Percentiles rank a stretch among this genome's conserved stretches.
Evolutionary conservation across 2,113 vertebrate species (phyloP).

Genomic region (Falco punctatus): DNA sequence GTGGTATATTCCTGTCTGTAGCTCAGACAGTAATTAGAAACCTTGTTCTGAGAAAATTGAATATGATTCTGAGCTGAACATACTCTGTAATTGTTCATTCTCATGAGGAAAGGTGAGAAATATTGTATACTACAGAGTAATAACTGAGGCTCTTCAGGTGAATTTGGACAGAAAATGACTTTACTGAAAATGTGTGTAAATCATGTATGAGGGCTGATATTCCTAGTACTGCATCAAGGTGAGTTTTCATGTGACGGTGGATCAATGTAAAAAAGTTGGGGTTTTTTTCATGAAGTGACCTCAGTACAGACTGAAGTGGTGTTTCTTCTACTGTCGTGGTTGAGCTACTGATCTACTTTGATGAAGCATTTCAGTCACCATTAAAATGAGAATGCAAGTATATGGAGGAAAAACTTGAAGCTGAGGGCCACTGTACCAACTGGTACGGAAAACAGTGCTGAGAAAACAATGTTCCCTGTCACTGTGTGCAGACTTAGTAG

Average conservation of each 20-base stretch:
- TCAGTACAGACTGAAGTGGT: neutral
- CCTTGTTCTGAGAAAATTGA: neutral
- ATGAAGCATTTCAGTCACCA: neutral
- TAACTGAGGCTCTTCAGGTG: neutral
- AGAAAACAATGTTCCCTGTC: neutral
- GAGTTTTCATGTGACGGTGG: neutral
- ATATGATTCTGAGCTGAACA: neutral
- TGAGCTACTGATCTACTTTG: neutral
- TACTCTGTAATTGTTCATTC: neutral
- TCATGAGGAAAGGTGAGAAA: neutral
- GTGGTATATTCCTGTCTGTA: neutral
- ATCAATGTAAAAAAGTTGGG: neutral
- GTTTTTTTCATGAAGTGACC: rapidly evolving
- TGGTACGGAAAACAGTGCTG: neutral
- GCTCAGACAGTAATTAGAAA: neutral
- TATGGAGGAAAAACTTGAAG: neutral
- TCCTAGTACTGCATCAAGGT: neutral
- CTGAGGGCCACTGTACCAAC: neutral
- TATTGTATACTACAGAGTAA: neutral
- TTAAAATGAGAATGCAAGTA: neutral
- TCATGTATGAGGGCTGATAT: neutral
- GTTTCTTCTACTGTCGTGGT: neutral
- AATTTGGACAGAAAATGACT: neutral
- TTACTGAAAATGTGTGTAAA: neutral
- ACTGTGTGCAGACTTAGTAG: neutral